A percentile compares a stretch with the other conserved stretches of the same genome.
phyloP scores from a whole-genome alignment of 2,888 invertebrate genomes.

The Cerceris rybyensis region DNA sequence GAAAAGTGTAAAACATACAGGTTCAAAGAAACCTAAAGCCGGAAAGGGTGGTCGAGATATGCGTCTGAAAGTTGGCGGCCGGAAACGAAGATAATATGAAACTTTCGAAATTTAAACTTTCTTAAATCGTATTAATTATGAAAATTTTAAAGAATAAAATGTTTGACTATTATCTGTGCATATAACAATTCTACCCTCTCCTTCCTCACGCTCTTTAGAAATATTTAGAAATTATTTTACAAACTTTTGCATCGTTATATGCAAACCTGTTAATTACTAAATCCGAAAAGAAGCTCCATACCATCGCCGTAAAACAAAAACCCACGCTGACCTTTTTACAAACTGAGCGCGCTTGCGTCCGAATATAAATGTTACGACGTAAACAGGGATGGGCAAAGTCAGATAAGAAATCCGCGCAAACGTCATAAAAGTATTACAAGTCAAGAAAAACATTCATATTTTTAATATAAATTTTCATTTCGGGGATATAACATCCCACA shows the following conservation, averaged over 20 bases:
- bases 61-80: constrained; percentile 86
- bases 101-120: constrained; percentile 25
- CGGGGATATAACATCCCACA: neutral
- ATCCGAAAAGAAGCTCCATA: no score
- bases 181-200: no score
- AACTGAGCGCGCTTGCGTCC: constrained; percentile 3
- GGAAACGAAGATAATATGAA: constrained; percentile 86
- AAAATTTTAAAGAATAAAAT: neutral
- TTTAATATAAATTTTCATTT: neutral
- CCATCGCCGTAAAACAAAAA: neutral
- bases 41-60: constrained; percentile 88
- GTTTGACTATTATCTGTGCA: neutral
- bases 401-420: neutral
- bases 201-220: no score
- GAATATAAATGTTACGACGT: neutral
- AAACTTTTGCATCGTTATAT: no score
- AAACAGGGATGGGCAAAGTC: neutral
- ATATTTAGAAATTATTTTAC: no score
- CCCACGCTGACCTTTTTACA: neutral
- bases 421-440: no score
- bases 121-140: neutral
- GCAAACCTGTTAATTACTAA: no score
- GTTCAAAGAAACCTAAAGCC: constrained; percentile 86
- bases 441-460: no score
- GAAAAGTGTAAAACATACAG: constrained; percentile 58